Conservation (phyloP, 92 coral and sea anemone species). For the Phymanthus crucifer region DNA sequence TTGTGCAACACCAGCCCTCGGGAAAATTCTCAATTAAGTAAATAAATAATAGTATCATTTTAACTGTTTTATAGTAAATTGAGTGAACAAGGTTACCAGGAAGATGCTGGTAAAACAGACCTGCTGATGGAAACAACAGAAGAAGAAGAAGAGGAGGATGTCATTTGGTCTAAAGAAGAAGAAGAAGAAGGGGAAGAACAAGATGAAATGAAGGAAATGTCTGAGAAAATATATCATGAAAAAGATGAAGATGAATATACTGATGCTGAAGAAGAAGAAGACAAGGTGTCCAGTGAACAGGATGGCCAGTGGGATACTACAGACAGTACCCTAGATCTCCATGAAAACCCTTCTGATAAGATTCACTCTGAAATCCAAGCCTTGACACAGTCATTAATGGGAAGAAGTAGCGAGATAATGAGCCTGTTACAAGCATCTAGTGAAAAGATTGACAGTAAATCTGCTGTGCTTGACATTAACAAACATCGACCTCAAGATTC, state of each 20-base stretch:
- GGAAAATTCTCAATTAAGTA: too few species aligned
- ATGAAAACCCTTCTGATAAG: conserved; percentile 29
- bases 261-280: conserved; percentile 14
- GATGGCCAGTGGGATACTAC: neutral
- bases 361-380: conserved; percentile 66
- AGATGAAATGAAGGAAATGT: conserved; percentile 5
- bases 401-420: conserved; percentile 50
- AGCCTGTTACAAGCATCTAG: conserved; percentile 37
- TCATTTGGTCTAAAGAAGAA: neutral
- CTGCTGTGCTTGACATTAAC: neutral
- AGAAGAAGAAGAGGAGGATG: conserved; percentile 6
- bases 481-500: conserved; percentile 1
- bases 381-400: conserved; percentile 45
- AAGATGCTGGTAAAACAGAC: neutral
- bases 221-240: conserved; percentile 8
- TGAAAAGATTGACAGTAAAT: neutral
- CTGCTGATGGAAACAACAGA: neutral
- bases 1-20: too few species aligned
- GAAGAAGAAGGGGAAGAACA: conserved; percentile 1
- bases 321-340: conserved; percentile 19
- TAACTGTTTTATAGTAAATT: neutral
- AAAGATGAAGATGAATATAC: conserved; percentile 8
- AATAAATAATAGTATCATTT: neutral
- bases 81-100: neutral
- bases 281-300: neutral